Percentiles rank a stretch among this genome's conserved stretches.
These are phyloP conservation scores for Sebastes elongatus DNA, from an alignment of 2,797 vertebrate species.

Conservation along the genomic window DNA sequence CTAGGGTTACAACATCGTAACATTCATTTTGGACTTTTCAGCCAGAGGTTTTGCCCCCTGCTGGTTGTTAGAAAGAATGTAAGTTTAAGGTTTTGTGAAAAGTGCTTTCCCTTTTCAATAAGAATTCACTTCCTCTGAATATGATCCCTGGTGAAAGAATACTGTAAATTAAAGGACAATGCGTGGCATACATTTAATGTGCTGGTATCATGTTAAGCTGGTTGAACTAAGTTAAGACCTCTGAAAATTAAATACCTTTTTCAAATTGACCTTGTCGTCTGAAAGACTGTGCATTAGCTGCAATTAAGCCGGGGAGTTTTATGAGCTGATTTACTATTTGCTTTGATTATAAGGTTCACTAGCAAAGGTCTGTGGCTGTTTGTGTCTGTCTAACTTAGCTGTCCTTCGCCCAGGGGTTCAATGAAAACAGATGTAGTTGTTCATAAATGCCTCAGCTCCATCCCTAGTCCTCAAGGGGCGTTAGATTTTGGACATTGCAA, in stretches of 20 bases:
- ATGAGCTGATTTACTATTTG: not conserved
- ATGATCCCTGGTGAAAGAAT: not conserved
- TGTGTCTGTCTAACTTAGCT: not conserved
- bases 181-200: not conserved
- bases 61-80: too few relatives aligned
- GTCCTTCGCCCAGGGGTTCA: not conserved
- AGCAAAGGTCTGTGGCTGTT: not conserved
- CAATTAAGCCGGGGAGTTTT: not conserved
- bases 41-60: too few relatives aligned
- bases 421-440: not conserved
- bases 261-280: not conserved
- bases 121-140: not conserved
- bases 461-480: not conserved
- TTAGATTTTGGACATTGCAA: conserved; percentile 29
- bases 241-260: not conserved
- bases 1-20: too few relatives aligned
- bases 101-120: not conserved
- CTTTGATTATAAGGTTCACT: conserved; percentile 17
- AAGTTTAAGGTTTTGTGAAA: not conserved
- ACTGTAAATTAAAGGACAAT: not conserved
- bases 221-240: not conserved
- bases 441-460: conserved; percentile 5
- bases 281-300: conserved; percentile 1
- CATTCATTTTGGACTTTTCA: too few relatives aligned
- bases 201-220: not conserved